Conservation (phyloP, 2,113 vertebrate genomes). For the Crotalus horridus region DNA sequence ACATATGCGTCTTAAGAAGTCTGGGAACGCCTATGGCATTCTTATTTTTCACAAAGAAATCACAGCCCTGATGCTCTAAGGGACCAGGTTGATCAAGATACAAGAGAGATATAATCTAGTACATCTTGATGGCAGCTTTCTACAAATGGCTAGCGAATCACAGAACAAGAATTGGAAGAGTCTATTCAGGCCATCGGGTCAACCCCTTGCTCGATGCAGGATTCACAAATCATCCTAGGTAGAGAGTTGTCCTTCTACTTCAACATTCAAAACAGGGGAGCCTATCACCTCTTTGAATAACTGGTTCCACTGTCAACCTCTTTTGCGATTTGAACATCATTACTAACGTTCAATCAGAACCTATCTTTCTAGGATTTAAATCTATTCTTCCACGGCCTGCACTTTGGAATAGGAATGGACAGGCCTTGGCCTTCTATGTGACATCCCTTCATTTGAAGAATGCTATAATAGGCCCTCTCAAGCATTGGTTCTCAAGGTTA, state of each 20-base stretch:
- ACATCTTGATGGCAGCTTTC: not conserved
- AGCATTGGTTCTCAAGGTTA: not conserved
- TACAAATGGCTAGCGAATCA: not conserved
- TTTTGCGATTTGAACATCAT: not conserved
- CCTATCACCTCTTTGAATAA: not conserved
- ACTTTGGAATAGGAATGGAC: not conserved
- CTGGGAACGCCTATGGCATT: not conserved
- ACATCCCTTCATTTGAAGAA: not conserved
- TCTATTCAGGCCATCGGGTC: not conserved
- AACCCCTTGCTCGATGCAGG: not conserved
- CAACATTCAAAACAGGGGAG: not conserved
- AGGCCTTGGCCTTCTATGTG: not conserved
- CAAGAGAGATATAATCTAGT: not conserved
- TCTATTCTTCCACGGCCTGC: not conserved
- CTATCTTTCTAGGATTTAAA: not conserved
- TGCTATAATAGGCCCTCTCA: not conserved
- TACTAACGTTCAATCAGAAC: not conserved
- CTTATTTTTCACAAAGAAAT: not conserved
- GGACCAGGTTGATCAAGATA: not conserved
- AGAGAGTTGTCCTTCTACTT: not conserved
- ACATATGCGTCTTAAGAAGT: not conserved
- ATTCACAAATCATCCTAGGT: not conserved
- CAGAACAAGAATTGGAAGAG: not conserved
- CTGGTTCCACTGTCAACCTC: not conserved
- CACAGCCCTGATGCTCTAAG: too few species aligned